A percentile compares a stretch with the other conserved stretches of the same genome.
Evolutionary conservation across 2,113 vertebrate species (phyloP).

Genomic region (Neolamprologus sp.): DNA sequence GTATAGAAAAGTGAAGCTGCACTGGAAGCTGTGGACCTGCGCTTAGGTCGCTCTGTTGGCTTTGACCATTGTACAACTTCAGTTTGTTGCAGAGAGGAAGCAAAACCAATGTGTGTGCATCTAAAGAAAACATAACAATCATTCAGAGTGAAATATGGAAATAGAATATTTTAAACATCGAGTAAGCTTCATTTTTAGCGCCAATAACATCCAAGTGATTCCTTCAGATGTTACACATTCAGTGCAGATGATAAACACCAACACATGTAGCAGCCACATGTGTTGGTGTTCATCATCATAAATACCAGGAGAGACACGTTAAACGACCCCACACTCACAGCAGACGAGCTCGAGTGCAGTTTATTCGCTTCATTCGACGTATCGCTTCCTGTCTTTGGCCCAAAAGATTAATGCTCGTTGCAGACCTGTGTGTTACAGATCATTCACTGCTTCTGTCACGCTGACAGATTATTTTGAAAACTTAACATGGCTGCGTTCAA

Average conservation of each 20-base stretch:
- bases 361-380: background rate
- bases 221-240: background rate
- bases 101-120: rapidly evolving
- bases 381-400: background rate
- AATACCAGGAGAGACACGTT: background rate
- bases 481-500: background rate
- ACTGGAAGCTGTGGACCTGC: background rate
- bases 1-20: background rate
- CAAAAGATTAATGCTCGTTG: background rate
- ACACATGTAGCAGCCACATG: background rate
- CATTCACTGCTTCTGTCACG: background rate
- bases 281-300: background rate
- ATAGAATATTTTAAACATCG: background rate
- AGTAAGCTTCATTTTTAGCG: rapidly evolving
- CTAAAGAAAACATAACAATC: background rate
- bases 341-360: background rate
- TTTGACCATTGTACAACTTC: background rate
- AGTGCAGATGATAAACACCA: background rate
- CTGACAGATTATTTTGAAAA: background rate
- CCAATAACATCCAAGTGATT: background rate
- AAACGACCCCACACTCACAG: background rate
- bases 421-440: background rate
- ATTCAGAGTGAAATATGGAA: rapidly evolving
- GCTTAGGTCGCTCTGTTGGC: background rate
- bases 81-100: background rate